These are phyloP conservation scores for Meliscaeva auricollis DNA, from an alignment of 2,888 invertebrate genomes.

Conservation along the genomic window DNA sequence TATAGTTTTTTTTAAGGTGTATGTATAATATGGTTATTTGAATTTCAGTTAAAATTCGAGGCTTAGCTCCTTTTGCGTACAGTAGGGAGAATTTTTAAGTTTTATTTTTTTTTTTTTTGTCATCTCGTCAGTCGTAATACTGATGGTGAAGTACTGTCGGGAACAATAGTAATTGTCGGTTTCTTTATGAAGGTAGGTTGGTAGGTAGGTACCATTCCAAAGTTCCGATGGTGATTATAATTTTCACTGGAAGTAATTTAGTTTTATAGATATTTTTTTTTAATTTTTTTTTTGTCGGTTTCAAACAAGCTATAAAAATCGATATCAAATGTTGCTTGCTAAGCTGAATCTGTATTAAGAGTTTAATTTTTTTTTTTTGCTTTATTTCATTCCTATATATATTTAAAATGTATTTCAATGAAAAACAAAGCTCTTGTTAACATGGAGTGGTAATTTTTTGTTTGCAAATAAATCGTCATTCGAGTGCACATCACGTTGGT, in stretches of 20 bases:
- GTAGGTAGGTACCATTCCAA: too few relatives aligned
- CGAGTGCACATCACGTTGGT: neutral
- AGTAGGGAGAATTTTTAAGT: neutral
- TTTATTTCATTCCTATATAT: neutral
- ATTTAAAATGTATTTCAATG: slow-evolving; percentile 31
- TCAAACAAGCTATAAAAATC: neutral
- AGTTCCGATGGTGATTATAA: slow-evolving; percentile 12
- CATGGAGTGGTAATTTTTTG: slow-evolving; percentile 21
- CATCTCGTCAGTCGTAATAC: slow-evolving; percentile 2
- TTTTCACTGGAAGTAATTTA: slow-evolving; percentile 22
- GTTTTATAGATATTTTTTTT: neutral
- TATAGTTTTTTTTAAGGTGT: slow-evolving; percentile 9
- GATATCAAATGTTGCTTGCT: neutral
- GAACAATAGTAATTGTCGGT: neutral
- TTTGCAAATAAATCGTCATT: neutral
- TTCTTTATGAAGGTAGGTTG: neutral
- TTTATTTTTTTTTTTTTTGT: slow-evolving; percentile 5
- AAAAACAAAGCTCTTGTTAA: slow-evolving; percentile 19
- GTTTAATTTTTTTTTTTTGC: neutral
- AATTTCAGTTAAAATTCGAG: slow-evolving; percentile 31
- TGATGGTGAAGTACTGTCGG: neutral
- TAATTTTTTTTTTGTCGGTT: neutral
- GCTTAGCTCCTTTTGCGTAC: slow-evolving; percentile 24
- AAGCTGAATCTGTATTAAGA: neutral
- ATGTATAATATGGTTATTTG: neutral